Conservation (phyloP, 2,797 vertebrate genomes). For the Sorex maritimensis region DNA sequence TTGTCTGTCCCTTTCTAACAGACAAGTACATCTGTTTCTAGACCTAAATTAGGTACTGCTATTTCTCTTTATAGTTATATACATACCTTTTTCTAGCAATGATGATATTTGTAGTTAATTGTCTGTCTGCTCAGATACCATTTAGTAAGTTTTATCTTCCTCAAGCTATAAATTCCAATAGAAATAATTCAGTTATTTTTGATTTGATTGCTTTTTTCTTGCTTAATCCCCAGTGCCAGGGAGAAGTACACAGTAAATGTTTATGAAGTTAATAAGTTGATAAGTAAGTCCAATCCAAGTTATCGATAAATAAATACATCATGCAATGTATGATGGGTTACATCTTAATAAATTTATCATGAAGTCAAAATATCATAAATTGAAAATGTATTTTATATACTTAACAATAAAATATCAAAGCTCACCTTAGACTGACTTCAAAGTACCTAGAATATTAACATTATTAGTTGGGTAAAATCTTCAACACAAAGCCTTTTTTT, state of each 20-base stretch:
- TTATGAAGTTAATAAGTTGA: background rate
- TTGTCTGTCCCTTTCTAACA: background rate
- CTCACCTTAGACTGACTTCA: background rate
- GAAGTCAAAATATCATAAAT: background rate
- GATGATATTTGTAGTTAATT: background rate
- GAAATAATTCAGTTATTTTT: background rate
- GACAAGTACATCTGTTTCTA: background rate
- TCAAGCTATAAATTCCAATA: constrained; percentile 10
- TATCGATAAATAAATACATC: background rate
- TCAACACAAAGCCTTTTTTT: background rate
- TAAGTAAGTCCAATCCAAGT: constrained; percentile 23
- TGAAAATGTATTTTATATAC: background rate
- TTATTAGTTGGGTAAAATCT: background rate
- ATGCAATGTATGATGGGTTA: too few relatives aligned
- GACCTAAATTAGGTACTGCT: background rate
- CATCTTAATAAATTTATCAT: background rate
- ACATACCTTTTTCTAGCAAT: background rate
- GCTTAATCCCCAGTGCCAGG: background rate
- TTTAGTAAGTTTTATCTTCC: background rate
- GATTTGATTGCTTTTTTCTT: too few relatives aligned
- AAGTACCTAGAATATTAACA: background rate
- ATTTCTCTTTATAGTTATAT: background rate
- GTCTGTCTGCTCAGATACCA: background rate
- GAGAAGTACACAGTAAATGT: background rate
- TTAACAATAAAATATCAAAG: background rate